phyloP scores from a whole-genome alignment of 2,888 invertebrate genomes.

The Trichacis sp. region DNA sequence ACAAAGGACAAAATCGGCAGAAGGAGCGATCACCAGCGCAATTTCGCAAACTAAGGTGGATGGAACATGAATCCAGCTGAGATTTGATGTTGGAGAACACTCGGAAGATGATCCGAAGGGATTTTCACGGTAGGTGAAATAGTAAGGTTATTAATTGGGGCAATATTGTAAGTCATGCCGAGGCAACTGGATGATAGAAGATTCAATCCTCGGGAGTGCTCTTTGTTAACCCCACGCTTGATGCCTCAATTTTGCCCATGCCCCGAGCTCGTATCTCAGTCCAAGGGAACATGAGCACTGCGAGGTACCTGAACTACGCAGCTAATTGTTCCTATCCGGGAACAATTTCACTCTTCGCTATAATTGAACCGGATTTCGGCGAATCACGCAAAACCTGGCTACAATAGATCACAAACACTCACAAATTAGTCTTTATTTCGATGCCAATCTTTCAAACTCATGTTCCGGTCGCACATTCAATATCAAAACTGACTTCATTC shows the following conservation, averaged over 20 bases:
- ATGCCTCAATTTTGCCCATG: conserved; percentile 35
- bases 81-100: no score
- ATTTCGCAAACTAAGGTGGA: no score
- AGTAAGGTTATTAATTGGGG: conserved; percentile 50
- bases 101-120: not conserved
- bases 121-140: not conserved
- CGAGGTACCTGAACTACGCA: not conserved
- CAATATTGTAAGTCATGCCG: conserved; percentile 40
- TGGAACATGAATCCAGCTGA: no score
- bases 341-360: not conserved
- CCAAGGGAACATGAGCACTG: not conserved
- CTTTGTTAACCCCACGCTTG: conserved; percentile 46
- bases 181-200: conserved; percentile 52
- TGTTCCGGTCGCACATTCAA: no score
- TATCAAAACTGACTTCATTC: no score
- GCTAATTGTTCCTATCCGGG: not conserved
- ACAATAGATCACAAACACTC: no score
- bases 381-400: no score
- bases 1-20: no score
- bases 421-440: no score
- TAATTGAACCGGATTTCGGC: not conserved
- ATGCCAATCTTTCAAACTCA: no score
- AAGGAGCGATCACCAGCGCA: no score
- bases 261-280: conserved; percentile 25
- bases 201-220: conserved; percentile 56